Evolutionary conservation across 2,113 vertebrate species (phyloP).

Genomic region (Scortum barcoo): DNA sequence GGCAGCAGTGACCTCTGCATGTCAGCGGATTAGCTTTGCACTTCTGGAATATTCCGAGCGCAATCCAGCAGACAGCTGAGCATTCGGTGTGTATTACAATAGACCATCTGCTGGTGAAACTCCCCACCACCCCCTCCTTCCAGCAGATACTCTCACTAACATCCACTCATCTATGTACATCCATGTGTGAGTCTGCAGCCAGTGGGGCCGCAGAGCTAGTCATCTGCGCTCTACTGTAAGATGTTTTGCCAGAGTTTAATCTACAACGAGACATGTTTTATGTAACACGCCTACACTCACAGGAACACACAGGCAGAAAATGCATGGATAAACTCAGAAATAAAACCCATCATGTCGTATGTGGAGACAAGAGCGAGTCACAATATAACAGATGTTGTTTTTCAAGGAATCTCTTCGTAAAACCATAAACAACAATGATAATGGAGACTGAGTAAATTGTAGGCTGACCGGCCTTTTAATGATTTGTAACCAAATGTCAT

Average conservation of each 20-base stretch:
- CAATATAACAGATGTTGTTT: neutral
- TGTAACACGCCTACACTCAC: constrained; percentile 33
- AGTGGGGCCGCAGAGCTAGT: neutral
- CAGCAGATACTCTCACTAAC: constrained; percentile 14
- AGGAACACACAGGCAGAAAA: constrained; percentile 16
- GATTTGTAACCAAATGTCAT: neutral
- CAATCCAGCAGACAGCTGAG: constrained; percentile 52
- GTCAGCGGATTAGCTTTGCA: constrained; percentile 53
- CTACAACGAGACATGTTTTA: constrained; percentile 46
- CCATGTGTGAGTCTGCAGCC: neutral
- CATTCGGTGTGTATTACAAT: constrained; percentile 38
- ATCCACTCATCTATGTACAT: neutral
- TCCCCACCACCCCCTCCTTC: too few relatives aligned
- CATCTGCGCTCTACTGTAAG: constrained; percentile 18
- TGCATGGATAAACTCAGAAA: neutral
- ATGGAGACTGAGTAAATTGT: constrained; percentile 13
- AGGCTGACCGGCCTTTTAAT: neutral
- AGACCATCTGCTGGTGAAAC: constrained; percentile 57
- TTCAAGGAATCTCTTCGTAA: neutral
- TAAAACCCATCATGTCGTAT: neutral
- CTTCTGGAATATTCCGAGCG: constrained; percentile 26
- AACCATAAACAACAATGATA: neutral
- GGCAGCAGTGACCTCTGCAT: constrained; percentile 3
- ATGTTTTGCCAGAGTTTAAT: constrained; percentile 41
- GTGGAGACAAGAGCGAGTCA: neutral